These are phyloP conservation scores for Schmidtea mediterranea DNA, from an alignment of 1,140 invertebrate species.

Conservation along the genomic window DNA sequence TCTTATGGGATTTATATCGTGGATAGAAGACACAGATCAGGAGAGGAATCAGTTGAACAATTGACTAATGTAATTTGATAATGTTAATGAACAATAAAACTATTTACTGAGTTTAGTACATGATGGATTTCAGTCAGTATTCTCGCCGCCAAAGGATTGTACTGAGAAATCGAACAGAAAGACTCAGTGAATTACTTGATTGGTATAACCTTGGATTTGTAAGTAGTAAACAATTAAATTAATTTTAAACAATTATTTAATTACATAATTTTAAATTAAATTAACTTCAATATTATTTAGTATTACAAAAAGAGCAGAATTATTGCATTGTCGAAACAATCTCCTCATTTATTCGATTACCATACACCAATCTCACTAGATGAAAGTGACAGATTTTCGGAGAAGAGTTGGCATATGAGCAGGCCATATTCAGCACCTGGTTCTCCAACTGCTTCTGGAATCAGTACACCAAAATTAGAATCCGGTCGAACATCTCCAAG, in stretches of 20 bases:
- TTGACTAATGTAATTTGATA: conserved; percentile 42
- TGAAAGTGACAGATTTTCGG: background rate
- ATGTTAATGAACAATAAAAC: background rate
- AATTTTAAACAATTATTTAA: background rate
- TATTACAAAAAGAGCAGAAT: conserved; percentile 3
- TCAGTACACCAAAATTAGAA: background rate
- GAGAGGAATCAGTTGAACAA: conserved; percentile 71
- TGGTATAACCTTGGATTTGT: conserved; percentile 38
- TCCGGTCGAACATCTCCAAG: background rate
- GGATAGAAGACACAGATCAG: conserved; percentile 54
- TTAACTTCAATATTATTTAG: background rate
- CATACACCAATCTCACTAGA: background rate
- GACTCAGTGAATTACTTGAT: conserved; percentile 79
- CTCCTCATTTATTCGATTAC: background rate
- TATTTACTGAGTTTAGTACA: conserved; percentile 25
- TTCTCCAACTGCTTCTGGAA: background rate
- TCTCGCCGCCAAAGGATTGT: conserved; percentile 83
- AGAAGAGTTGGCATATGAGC: background rate
- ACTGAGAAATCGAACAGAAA: conserved; percentile 79
- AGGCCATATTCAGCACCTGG: background rate
- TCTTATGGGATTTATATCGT: conserved; percentile 97
- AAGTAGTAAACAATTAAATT: background rate
- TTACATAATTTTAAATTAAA: background rate
- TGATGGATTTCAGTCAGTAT: conserved; percentile 73
- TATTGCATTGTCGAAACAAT: background rate